Evolutionary conservation across 2,113 vertebrate species (phyloP), one percentile per base, ranked within the genome.

Genomic region (Reinhardtius hippoglossoides): DNA sequence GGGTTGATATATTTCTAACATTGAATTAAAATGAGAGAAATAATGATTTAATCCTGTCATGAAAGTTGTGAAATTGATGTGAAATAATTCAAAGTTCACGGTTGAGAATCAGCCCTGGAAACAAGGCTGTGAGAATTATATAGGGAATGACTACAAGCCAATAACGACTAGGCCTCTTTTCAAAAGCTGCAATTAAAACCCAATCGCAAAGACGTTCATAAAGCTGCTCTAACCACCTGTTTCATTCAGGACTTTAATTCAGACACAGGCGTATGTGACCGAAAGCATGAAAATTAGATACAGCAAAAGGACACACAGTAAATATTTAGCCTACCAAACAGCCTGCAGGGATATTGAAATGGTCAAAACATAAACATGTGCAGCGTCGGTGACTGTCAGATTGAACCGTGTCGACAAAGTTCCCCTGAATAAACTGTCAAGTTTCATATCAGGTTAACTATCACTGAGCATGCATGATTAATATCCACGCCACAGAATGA

Each of bases 181-280:
- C 35, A 66, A 67, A 78, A 61, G 54, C 64, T 67, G 57, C 57
- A 78, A 78, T 76, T 87, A 77, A 82, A 83, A 78, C 37, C 55
- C 44, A 71, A 42, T 21, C 70, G 69, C 67, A 81, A 74, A 80
- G 55, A 70, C 35, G 56, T 82, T 74, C 40, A 72, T 67, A 66
- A 61, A 52, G 71, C 64, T 63, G 44, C 16, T 16, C 46, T 50
- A 67, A 54, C 46, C n/a, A 23, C 65, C 55, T n/a, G 40, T 63
- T 69, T 68, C 42, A 82, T 80, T 84, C 69, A 70, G 31, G 31
- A 6, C 6, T 31, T 31, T 31, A 31, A 31, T 48, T 12, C 16
- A 70, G n/a, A 73, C 46, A 62, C 46, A 0, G 31, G 27, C 10
- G 42, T 14, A 10, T 44, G 42, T 15, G 42, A 16, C 44, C 3